These are phyloP conservation scores for Prinia subflava DNA, from an alignment of 2,113 vertebrate species.

Conservation along the genomic window DNA sequence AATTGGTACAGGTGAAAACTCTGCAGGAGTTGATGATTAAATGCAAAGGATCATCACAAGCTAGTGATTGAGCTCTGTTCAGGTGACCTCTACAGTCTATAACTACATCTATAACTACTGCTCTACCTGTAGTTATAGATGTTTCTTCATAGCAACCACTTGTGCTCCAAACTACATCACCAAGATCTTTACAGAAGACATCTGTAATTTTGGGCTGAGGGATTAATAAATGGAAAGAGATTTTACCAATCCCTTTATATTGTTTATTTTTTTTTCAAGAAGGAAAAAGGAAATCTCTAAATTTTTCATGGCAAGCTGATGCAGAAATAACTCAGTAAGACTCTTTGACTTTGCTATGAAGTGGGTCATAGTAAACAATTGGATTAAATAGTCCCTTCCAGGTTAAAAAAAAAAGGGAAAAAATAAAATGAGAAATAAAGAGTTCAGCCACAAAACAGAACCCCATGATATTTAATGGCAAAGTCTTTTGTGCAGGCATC, in stretches of 20 bases:
- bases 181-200: background rate
- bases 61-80: background rate
- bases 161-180: background rate
- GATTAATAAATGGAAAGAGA: background rate
- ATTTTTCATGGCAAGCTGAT: background rate
- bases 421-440: background rate
- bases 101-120: no score
- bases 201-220: background rate
- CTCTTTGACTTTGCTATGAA: background rate
- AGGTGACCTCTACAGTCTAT: background rate
- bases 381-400: background rate
- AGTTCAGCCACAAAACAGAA: background rate
- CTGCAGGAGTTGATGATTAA: background rate
- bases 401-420: fast-evolving
- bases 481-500: background rate
- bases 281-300: background rate
- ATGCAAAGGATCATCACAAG: background rate
- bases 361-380: background rate
- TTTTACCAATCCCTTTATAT: background rate
- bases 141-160: background rate
- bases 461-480: background rate
- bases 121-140: background rate
- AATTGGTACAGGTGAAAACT: background rate
- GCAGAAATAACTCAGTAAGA: background rate
- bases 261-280: background rate